Evolutionary conservation across 2,113 vertebrate genomes (phyloP).

Genomic region (Malaclemys terrapin): DNA sequence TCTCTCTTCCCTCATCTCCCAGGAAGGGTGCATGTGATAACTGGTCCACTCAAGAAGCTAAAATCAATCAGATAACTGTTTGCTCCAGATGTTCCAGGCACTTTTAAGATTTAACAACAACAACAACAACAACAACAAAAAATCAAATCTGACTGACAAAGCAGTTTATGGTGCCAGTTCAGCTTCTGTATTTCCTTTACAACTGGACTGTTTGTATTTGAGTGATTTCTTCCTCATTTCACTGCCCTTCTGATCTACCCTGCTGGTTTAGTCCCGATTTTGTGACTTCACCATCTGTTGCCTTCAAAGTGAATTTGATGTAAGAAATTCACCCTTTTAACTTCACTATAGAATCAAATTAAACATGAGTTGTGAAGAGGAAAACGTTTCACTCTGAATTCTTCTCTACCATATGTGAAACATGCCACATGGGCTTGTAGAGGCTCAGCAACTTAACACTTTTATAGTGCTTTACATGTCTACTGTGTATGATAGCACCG

Average conservation of each 20-base stretch:
- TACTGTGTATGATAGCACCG: neutral
- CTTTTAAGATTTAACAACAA: neutral
- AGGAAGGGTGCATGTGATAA: conserved; percentile 1
- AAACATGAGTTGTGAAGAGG: neutral
- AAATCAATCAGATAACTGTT: conserved; percentile 18
- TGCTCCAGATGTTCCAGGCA: neutral
- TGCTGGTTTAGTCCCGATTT: conserved; percentile 17
- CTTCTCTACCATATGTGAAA: neutral
- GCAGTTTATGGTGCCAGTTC: neutral
- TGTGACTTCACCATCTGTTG: neutral
- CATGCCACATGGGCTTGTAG: neutral
- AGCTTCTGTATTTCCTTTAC: conserved; percentile 5
- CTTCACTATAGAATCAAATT: neutral
- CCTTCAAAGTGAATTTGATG: neutral
- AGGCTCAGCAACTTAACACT: conserved; percentile 16
- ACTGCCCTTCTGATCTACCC: neutral
- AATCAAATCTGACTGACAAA: conserved; percentile 21
- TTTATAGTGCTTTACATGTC: neutral
- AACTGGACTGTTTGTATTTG: neutral
- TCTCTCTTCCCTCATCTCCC: neutral
- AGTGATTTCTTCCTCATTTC: neutral
- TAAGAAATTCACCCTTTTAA: conserved; percentile 1
- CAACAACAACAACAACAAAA: no score
- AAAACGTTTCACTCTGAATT: neutral
- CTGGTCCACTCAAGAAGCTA: neutral